Conservation (phyloP, 2,113 vertebrate genomes). For the Phasianus colchicus region DNA sequence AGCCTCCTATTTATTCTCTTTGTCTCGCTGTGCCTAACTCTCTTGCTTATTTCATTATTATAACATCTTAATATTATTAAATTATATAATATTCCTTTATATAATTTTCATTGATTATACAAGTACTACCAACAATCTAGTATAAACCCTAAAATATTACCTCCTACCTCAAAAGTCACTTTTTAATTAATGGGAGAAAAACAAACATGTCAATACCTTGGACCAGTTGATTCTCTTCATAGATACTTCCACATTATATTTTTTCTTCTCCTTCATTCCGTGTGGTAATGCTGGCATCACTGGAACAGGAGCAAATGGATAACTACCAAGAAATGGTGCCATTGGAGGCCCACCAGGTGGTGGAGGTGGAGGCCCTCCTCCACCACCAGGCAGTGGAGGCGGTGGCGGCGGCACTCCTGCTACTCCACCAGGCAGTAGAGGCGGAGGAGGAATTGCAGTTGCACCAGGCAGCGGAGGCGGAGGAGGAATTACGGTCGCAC, state of each 20-base stretch:
- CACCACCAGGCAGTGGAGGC: not conserved
- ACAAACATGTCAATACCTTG: slow-evolving; percentile 82
- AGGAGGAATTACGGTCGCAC: not conserved
- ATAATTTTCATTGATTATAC: too few relatives aligned
- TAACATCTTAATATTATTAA: too few relatives aligned
- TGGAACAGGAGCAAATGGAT: slow-evolving; percentile 8
- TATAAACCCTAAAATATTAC: not conserved
- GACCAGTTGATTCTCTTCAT: slow-evolving; percentile 98
- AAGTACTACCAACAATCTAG: not conserved
- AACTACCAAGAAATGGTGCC: slow-evolving; percentile 66
- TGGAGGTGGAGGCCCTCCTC: slow-evolving; percentile 72
- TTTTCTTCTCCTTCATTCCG: slow-evolving; percentile 92
- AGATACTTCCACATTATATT: slow-evolving; percentile 87
- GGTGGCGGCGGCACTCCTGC: not conserved
- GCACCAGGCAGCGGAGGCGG: not conserved
- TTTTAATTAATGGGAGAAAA: not conserved
- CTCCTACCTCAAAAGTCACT: not conserved
- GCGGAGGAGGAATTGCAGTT: rapidly evolving
- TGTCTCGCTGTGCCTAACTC: too few relatives aligned
- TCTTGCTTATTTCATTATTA: too few relatives aligned
- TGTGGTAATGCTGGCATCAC: slow-evolving; percentile 76
- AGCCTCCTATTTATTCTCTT: too few relatives aligned
- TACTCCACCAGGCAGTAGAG: not conserved
- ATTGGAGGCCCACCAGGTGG: slow-evolving; percentile 69
- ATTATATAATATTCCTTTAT: too few relatives aligned